phyloP scores from a whole-genome alignment of 2,113 vertebrate species.

The Sebastes fasciatus region DNA sequence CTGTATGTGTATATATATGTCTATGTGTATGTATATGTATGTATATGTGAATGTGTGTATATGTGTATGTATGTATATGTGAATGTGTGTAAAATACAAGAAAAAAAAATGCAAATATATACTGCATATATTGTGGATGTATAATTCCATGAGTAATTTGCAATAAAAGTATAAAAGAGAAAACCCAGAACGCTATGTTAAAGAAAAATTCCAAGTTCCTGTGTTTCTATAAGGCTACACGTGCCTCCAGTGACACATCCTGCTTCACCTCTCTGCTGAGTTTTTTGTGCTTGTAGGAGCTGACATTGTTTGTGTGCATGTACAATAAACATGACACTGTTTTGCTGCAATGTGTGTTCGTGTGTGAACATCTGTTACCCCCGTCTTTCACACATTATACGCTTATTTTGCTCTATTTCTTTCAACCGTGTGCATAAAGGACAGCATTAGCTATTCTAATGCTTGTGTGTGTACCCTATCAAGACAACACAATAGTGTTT shows the following conservation, averaged over 20 bases:
- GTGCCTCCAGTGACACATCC: not conserved
- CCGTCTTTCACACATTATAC: conserved; percentile 13
- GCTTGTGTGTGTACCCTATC: not conserved
- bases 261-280: conserved; percentile 10
- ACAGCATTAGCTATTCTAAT: conserved; percentile 14
- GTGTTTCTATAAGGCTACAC: not conserved
- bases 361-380: conserved; percentile 22
- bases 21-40: too few species aligned
- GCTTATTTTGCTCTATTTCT: conserved; percentile 44
- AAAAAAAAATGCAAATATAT: too few species aligned
- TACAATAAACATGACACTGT: not conserved
- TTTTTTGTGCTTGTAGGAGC: not conserved
- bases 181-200: not conserved
- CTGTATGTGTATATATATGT: too few species aligned
- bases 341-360: not conserved
- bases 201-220: not conserved
- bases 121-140: too few species aligned
- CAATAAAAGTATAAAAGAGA: too few species aligned
- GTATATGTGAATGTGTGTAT: too few species aligned
- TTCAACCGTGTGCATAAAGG: conserved; percentile 16
- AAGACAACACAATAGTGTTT: not conserved
- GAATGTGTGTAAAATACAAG: too few species aligned
- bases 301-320: conserved; percentile 1
- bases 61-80: too few species aligned
- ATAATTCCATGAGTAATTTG: too few species aligned